A percentile compares a stretch with the other conserved stretches of the same genome.
These are phyloP conservation scores for Rhagonycha fulva DNA, from an alignment of 2,888 invertebrate species.

Conservation along the genomic window DNA sequence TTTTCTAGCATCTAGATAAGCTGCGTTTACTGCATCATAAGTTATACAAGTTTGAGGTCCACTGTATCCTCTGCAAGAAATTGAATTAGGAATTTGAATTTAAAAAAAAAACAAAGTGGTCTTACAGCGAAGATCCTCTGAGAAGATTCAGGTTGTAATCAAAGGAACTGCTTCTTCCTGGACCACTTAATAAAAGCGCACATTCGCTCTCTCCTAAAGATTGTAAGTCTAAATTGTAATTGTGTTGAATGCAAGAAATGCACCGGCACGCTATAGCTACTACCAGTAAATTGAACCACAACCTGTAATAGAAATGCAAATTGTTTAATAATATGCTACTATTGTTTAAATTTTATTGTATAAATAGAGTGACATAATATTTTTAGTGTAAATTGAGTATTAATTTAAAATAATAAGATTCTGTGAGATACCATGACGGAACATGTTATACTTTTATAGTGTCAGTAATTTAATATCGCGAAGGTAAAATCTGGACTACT, in stretches of 20 bases:
- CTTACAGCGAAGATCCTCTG: slow-evolving; percentile 76
- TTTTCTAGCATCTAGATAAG: slow-evolving; percentile 84
- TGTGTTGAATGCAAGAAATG: slow-evolving; percentile 45
- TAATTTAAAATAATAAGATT: background rate
- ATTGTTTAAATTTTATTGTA: background rate
- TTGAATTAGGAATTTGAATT: slow-evolving; percentile 29
- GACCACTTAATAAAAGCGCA: slow-evolving; percentile 77
- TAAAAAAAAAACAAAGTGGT: background rate
- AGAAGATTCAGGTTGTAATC: slow-evolving; percentile 86
- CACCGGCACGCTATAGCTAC: slow-evolving; percentile 10
- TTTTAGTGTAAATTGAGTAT: background rate
- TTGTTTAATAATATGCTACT: background rate
- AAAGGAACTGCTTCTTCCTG: slow-evolving; percentile 78
- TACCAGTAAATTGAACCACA: slow-evolving; percentile 25
- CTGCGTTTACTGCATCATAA: slow-evolving; percentile 86
- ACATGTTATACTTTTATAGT: background rate
- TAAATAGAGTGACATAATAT: background rate
- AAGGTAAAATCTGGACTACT: slow-evolving; percentile 12
- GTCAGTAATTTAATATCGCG: slow-evolving; percentile 10
- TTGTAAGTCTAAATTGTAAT: slow-evolving; percentile 46
- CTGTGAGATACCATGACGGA: slow-evolving; percentile 2
- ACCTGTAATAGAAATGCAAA: slow-evolving; percentile 22
- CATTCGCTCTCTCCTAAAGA: slow-evolving; percentile 62
- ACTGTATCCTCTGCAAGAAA: slow-evolving; percentile 66
- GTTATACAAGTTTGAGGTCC: slow-evolving; percentile 83